These are phyloP conservation scores for Heterotilapia buettikoferi DNA, from an alignment of 2,113 vertebrate genomes.

Conservation along the genomic window DNA sequence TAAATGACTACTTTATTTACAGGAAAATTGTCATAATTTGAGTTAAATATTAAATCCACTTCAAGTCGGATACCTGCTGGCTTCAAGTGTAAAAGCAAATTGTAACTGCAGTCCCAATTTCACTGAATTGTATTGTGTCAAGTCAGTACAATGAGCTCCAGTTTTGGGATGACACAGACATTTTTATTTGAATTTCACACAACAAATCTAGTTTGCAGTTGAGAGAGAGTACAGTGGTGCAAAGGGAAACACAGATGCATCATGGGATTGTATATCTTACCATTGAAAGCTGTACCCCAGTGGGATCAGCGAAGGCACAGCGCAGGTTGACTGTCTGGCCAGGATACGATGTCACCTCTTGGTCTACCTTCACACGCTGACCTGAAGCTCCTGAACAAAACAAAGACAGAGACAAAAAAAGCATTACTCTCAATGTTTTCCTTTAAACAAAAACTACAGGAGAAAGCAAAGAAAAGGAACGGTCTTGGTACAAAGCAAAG, in stretches of 20 bases:
- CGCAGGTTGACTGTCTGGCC: conserved; percentile 73
- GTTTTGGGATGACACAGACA: not conserved
- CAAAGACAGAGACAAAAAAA: conserved; percentile 1
- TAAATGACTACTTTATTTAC: not conserved
- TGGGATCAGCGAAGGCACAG: conserved; percentile 68
- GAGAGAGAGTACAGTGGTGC: not conserved
- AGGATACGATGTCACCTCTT: conserved; percentile 72
- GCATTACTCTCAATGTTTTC: not conserved
- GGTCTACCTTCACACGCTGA: conserved; percentile 71
- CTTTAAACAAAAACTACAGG: not conserved
- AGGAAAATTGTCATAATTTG: not conserved
- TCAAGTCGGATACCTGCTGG: not conserved
- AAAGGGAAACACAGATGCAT: not conserved
- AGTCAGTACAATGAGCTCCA: conserved; percentile 20
- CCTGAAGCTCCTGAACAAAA: conserved; percentile 49
- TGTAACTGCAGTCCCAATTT: not conserved
- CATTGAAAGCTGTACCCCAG: conserved; percentile 60
- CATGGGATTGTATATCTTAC: conserved; percentile 23
- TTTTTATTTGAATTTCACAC: conserved; percentile 10
- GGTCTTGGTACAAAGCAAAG: conserved; percentile 28
- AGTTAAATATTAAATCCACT: not conserved
- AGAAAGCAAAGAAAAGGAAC: not conserved
- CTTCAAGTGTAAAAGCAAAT: not conserved
- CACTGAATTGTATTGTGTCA: not conserved
- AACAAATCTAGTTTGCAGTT: conserved; percentile 1